Base-by-base conservation (phyloP, 2,888 invertebrate species). In the Empis livida region DNA sequence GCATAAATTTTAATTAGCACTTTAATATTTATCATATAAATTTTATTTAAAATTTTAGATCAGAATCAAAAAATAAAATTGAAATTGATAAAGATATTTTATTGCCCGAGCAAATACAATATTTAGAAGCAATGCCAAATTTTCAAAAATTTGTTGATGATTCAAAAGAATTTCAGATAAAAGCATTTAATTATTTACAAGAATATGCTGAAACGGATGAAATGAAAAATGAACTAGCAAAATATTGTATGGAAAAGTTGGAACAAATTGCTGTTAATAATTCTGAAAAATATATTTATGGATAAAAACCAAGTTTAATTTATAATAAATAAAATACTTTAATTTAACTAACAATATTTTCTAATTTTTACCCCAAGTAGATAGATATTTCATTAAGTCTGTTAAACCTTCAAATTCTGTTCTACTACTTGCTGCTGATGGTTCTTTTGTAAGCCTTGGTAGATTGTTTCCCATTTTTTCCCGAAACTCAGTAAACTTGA, bases 401-500 rank as follows among this genome's bases (percentile, higher is more conserved):
- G 83, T 86, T 32, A 94, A 66, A 48, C 85, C 84, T 56, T 77
- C 81, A 59, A 94, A 94, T 60, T 94, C 93, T 27, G 87, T 90
- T 61, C 90, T 77, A 56, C 91, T 86, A 57, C 78, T 77, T 2
- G 88, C 82, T 43, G 84, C 81, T 61, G 85, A 73, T 60, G 85
- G 73, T 60, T 84, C 85, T 64, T 79, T 88, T 10, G 85, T 83
- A 56, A 92, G 72, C 55, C 67, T 72, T 42, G 94, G 93, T 55
- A 94, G 70, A 13, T 79, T 60, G 5, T 76, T 75, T 2, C 92
- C 91, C 73, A 87, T 79, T 74, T 84, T 91, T 43, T 75, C 56
- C 53, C 87, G 76, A 65, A 94, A 93, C 56, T 94, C 93, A 57
- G 80, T 73, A 45, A 89, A 71, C 89, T 90, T 64, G 45, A 72